These are phyloP conservation scores for Acanthisitta chloris DNA, from an alignment of 2,113 vertebrate genomes.

Conservation along the genomic window DNA sequence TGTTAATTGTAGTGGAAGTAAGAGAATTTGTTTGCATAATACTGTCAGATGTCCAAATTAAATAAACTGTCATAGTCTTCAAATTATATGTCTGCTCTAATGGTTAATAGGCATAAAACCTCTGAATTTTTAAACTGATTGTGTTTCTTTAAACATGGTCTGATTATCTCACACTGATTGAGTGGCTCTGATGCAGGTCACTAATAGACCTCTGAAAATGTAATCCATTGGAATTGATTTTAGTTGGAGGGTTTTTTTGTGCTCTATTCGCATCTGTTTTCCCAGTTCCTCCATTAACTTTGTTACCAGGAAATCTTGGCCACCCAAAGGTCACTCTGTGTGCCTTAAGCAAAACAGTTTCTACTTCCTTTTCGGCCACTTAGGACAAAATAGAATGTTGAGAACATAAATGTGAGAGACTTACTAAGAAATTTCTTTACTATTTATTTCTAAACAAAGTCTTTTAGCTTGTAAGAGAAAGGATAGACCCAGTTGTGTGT, in stretches of 20 bases:
- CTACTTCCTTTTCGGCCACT: not conserved
- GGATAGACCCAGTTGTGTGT: not conserved
- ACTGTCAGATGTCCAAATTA: not conserved
- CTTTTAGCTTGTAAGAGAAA: not conserved
- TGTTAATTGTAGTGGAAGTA: not conserved
- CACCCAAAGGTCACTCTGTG: not conserved
- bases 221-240: constrained; percentile 33
- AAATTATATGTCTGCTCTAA: not conserved
- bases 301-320: not conserved
- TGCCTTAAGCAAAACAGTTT: not conserved
- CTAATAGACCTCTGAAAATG: not conserved
- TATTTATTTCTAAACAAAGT: not conserved
- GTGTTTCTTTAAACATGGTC: not conserved
- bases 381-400: not conserved
- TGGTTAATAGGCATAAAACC: not conserved
- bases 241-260: not conserved
- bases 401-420: not conserved
- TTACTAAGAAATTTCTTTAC: not conserved
- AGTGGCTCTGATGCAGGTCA: not conserved
- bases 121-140: not conserved
- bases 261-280: not conserved
- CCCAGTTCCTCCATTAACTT: not conserved
- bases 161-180: not conserved
- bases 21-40: not conserved
- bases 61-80: not conserved